A percentile compares a stretch with the other conserved stretches of the same genome.
These are phyloP conservation scores for Mohoua ochrocephala DNA, from an alignment of 2,113 vertebrate species.

Conservation along the genomic window DNA sequence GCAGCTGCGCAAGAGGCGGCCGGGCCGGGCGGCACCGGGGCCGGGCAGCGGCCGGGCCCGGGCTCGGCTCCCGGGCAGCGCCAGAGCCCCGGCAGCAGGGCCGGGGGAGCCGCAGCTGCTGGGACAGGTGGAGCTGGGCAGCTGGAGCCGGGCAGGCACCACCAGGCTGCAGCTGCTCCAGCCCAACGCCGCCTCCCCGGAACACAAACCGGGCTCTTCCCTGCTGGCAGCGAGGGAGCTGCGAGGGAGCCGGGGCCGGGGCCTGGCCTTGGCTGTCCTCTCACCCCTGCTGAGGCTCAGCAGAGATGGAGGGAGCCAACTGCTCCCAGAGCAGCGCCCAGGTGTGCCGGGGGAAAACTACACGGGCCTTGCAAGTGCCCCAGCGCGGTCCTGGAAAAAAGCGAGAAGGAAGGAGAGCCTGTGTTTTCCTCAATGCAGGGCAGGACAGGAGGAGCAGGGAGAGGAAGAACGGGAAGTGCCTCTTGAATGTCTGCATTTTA, in stretches of 20 bases:
- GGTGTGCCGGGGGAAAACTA: neutral
- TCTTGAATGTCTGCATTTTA: neutral
- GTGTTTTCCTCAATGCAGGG: neutral
- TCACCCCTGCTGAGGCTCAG: neutral
- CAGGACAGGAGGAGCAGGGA: neutral
- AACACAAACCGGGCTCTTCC: neutral
- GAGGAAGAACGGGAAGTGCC: neutral
- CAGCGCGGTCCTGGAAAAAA: neutral
- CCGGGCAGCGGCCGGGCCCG: fast-evolving
- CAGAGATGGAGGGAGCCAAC: neutral
- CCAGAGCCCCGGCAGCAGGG: neutral
- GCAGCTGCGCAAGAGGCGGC: neutral
- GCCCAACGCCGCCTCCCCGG: neutral
- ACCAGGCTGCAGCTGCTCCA: constrained; percentile 46
- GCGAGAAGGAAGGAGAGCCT: neutral
- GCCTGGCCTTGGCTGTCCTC: neutral
- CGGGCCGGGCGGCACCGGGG: fast-evolving
- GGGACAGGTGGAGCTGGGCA: constrained; percentile 32
- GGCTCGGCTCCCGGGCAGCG: fast-evolving
- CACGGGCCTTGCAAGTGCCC: neutral
- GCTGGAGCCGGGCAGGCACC: neutral
- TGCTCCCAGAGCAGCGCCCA: neutral
- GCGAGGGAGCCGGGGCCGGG: neutral
- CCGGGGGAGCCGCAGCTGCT: constrained; percentile 12
- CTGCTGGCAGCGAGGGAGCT: neutral